Conservation (phyloP, 1,140 invertebrate species). For the Brachystomella parvula region DNA sequence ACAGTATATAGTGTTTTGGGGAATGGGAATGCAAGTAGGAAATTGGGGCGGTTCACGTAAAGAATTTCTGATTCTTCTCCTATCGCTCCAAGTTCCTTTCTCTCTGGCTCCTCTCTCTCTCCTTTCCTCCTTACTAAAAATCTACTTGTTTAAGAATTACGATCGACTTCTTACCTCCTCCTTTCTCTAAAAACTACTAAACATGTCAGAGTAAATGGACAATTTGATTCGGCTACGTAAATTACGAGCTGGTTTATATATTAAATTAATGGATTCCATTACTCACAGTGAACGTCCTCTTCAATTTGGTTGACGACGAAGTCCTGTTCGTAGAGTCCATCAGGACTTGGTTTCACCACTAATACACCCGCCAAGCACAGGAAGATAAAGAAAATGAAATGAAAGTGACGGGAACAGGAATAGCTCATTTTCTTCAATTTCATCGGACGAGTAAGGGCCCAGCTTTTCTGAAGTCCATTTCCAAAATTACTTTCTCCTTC, state of each 20-base stretch:
- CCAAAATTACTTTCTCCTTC: too few species aligned
- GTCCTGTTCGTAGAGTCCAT: slow-evolving; percentile 7
- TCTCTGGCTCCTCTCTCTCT: too few species aligned
- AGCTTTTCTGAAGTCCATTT: too few species aligned
- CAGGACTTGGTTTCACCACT: background rate
- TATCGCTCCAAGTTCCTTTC: too few species aligned
- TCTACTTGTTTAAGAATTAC: too few species aligned
- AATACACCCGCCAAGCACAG: background rate
- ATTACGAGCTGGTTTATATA: slow-evolving; percentile 4
- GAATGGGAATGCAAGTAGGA: background rate
- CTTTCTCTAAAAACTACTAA: background rate
- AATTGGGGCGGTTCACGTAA: background rate
- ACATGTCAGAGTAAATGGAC: background rate
- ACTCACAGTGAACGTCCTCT: slow-evolving; percentile 34
- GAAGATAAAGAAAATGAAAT: background rate
- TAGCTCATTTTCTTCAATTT: background rate
- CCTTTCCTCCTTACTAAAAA: background rate
- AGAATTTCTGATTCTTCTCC: too few species aligned
- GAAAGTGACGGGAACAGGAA: background rate
- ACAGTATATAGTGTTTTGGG: too few species aligned
- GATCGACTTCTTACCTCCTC: too few species aligned
- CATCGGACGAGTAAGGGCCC: too few species aligned
- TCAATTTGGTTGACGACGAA: slow-evolving; percentile 34
- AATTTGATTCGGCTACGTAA: slow-evolving; percentile 1
- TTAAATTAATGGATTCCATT: slow-evolving; percentile 24